Evolutionary conservation across 2,888 invertebrate genomes (phyloP).

Genomic region (Xestia c-nigrum): DNA sequence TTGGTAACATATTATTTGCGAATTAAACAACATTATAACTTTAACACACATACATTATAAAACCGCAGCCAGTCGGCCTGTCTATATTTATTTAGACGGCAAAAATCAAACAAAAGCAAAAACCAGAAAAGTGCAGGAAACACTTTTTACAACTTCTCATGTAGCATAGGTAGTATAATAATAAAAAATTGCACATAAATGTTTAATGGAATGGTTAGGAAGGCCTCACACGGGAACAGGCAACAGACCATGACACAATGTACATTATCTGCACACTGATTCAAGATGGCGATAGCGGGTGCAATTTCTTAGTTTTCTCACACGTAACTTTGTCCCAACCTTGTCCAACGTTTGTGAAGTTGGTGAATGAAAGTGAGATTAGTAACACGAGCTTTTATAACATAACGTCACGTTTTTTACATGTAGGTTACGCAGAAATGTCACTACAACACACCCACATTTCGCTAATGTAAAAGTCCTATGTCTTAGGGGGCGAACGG

Average conservation of each 20-base stretch:
- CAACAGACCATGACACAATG: slow-evolving; percentile 67
- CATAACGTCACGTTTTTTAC: neutral
- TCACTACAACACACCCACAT: neutral
- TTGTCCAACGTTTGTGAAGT: slow-evolving; percentile 2
- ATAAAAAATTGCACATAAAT: slow-evolving; percentile 61
- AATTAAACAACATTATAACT: neutral
- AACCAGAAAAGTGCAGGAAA: slow-evolving; percentile 45
- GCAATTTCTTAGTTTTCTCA: slow-evolving; percentile 67
- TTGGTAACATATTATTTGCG: neutral
- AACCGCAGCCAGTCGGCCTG: neutral
- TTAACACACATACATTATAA: neutral
- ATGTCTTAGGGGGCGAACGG: neutral
- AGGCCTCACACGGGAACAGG: slow-evolving; percentile 69
- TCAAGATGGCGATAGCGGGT: slow-evolving; percentile 58
- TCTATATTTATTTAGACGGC: neutral
- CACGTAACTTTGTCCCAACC: slow-evolving; percentile 46
- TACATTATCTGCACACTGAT: slow-evolving; percentile 57
- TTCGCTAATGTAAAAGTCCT: neutral
- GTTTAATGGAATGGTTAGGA: slow-evolving; percentile 52
- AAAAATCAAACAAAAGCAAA: slow-evolving; percentile 23
- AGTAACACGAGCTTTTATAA: neutral
- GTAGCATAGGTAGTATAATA: slow-evolving; percentile 19
- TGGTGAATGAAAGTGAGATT: slow-evolving; percentile 28
- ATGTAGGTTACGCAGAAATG: neutral
- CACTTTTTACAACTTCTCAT: slow-evolving; percentile 32